phyloP scores from a whole-genome alignment of 2,113 vertebrate species.

The Aspidoscelis tigris region DNA sequence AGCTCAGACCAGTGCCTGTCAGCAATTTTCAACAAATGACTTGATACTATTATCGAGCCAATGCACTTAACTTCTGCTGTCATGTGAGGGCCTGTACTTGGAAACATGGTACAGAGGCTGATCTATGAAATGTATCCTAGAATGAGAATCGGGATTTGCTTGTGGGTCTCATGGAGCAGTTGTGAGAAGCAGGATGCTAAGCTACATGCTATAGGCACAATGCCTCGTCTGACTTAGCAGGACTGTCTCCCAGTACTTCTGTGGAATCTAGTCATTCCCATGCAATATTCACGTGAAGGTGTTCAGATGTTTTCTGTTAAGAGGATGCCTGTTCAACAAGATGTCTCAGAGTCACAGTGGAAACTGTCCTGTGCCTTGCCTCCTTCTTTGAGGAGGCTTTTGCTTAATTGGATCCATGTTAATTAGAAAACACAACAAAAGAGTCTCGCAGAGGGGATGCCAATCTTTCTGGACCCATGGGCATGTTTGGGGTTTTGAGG shows the following conservation, averaged over 20 bases:
- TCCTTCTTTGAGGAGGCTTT: neutral
- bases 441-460: neutral
- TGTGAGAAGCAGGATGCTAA: neutral
- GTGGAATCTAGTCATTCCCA: no score
- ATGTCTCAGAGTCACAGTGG: neutral
- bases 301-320: neutral
- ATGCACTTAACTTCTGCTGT: no score
- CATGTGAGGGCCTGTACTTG: neutral
- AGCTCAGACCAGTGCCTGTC: neutral
- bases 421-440: neutral
- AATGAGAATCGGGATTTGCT: neutral
- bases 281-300: neutral
- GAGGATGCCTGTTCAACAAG: no score
- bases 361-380: neutral
- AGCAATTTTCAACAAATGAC: neutral
- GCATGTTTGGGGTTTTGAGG: no score
- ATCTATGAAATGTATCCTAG: neutral
- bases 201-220: neutral
- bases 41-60: neutral
- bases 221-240: neutral
- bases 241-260: neutral
- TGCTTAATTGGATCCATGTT: neutral
- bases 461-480: no score
- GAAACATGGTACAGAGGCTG: neutral
- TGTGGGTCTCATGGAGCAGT: no score